Conservation (phyloP, 1,140 invertebrate genomes). For the Reticulitermes speratus region DNA sequence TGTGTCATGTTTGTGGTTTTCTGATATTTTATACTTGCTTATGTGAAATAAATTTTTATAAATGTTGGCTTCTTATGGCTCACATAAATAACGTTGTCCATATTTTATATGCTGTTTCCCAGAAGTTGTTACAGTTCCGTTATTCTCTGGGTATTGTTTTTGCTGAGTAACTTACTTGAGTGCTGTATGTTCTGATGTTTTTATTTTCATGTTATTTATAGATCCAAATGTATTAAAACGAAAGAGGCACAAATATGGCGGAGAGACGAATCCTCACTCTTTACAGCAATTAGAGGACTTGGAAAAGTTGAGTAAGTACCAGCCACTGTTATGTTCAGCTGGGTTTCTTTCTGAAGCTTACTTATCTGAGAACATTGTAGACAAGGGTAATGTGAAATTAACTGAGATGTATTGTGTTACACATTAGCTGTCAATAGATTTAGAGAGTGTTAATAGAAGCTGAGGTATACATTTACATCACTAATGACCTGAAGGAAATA, state of each 20-base stretch:
- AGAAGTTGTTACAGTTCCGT: slow-evolving; percentile 34
- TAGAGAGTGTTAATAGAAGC: too few species aligned
- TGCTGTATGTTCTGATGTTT: background rate
- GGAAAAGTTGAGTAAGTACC: slow-evolving; percentile 32
- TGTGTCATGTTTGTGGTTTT: slow-evolving; percentile 11
- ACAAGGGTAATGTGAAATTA: slow-evolving; percentile 31
- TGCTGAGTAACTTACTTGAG: slow-evolving; percentile 19
- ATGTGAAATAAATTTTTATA: slow-evolving; percentile 27
- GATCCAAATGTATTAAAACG: slow-evolving; percentile 47
- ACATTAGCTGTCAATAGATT: too few species aligned
- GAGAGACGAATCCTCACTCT: slow-evolving; percentile 51
- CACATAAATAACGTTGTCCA: slow-evolving; percentile 42
- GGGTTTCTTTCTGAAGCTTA: slow-evolving; percentile 38
- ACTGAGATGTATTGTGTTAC: background rate
- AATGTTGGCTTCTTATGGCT: slow-evolving; percentile 35
- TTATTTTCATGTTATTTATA: slow-evolving; percentile 18
- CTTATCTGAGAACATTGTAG: slow-evolving; percentile 30
- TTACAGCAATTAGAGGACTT: slow-evolving; percentile 47
- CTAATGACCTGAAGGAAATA: too few species aligned
- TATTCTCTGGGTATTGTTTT: slow-evolving; percentile 36
- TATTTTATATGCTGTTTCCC: slow-evolving; percentile 30
- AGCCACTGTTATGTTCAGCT: slow-evolving; percentile 34
- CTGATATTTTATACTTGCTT: slow-evolving; percentile 16
- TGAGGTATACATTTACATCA: too few species aligned
- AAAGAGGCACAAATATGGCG: slow-evolving; percentile 60